These are phyloP conservation scores for Conopomorpha cramerella DNA, from an alignment of 1,140 invertebrate species.

Conservation along the genomic window DNA sequence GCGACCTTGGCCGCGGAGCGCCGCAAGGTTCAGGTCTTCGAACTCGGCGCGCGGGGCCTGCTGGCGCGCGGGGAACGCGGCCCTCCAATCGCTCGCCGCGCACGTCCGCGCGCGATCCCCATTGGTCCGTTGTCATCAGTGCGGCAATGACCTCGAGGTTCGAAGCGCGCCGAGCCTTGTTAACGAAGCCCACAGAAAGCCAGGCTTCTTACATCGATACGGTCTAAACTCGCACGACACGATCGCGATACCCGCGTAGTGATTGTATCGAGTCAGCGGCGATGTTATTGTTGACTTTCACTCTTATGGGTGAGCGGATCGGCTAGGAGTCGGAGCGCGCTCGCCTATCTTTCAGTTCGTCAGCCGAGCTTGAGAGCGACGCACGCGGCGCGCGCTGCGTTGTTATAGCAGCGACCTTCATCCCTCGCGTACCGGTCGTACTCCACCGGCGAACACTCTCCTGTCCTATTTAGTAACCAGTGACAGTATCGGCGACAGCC, in stretches of 20 bases:
- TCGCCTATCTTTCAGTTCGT: conserved; percentile 48
- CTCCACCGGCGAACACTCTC: conserved; percentile 34
- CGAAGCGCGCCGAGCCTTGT: conserved; percentile 56
- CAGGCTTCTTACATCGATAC: conserved; percentile 31
- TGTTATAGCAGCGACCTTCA: conserved; percentile 46
- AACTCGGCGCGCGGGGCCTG: conserved; percentile 37
- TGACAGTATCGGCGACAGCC: conserved; percentile 21
- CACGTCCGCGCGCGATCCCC: conserved; percentile 31
- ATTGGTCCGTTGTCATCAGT: conserved; percentile 40
- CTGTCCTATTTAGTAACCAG: conserved; percentile 38
- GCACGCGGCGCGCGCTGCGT: conserved; percentile 45
- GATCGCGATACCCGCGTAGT: conserved; percentile 19
- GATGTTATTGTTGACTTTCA: conserved; percentile 63
- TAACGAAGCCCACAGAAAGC: conserved; percentile 29
- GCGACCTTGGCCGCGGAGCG: conserved; percentile 59
- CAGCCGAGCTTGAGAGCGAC: conserved; percentile 49
- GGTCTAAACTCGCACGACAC: conserved; percentile 38
- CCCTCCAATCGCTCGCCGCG: conserved; percentile 45
- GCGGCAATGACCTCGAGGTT: conserved; percentile 63
- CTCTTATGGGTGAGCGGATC: conserved; percentile 50
- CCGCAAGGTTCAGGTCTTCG: conserved; percentile 62
- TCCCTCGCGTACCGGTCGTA: conserved; percentile 37
- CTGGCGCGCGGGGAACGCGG: conserved; percentile 23
- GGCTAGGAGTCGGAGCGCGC: conserved; percentile 37
- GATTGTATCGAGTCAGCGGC: conserved; percentile 50